Evolutionary conservation across 2,797 vertebrate species (phyloP), one percentile per base, ranked within the genome.

Genomic region (Eulemur coronatus): DNA sequence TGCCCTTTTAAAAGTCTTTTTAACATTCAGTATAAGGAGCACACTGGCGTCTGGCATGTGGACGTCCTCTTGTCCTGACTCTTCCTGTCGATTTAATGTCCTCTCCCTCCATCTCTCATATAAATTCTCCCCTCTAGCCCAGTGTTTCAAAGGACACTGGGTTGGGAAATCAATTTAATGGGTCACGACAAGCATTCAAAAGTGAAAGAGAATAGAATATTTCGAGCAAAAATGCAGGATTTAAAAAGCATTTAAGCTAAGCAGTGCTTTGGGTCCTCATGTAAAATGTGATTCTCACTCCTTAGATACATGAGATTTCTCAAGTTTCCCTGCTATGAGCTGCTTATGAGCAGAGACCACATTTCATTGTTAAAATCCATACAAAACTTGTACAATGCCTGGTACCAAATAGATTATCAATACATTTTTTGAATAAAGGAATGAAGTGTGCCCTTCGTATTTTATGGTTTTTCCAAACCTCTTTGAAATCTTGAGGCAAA

Each of bases 31-130:
- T 30, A 33, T 2, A 17, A 63, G 65, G 7, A 26, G 35, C 4
- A 7, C 5, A 4, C 52, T 3, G 48, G 43, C 22, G 14, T 38
- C 30, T 14, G 10, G 24, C 10, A 4, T 0, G 26, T 5, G 6
- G 18, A 48, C 0, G 0, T 2, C 10, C 9, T 15, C 10, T 2
- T 9, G 11, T 7, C 5, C 48, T 2, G 15, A 17, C 11, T 46
- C 78, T 65, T 26, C 90, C 63, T 43, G 24, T 10, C 12, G 24
- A 7, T 35, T 79, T 26, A 24, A 59, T 35, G 9, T 76, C 20
- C 28, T 52, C 15, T 14, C 15, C 7, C 0, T 38, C 5, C 15
- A 18, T n/a, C 17, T 13, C 28, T 43, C 22, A 20, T 35, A 35
- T 14, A 85, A 65, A 80, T 48, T 63, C 38, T 41, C n/a, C 33